Base-by-base conservation (phyloP, 2,113 vertebrate genomes). In the Bagarius yarrelli region DNA sequence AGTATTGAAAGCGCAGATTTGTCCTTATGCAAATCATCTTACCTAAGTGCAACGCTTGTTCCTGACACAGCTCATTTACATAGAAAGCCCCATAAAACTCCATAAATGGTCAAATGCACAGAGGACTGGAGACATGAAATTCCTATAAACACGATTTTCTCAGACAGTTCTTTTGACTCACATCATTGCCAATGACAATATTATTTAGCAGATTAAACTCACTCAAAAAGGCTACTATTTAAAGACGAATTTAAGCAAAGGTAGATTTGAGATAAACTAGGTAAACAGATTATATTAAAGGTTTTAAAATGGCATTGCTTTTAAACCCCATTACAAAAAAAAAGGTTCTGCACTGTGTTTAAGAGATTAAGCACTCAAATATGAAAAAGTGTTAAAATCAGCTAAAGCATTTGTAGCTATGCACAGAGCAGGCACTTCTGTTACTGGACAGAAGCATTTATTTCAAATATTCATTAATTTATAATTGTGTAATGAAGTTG, bases 41-140 rank as follows among this genome's bases (percentile, higher is more conserved):
- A 25, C 25, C 25, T 47, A n/a, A 50, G 40, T 27, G 40, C 21
- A 47, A 25, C 1, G 14, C 40, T 50, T 27, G 23, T 50, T 70
- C 67, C 14, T 6, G 67, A 70, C 40, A 70, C 67, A 71, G 67
- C 67, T 71, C 44, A 71, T 71, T 71, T 50, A 50, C 14, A 70
- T 70, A 50, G 67, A 4, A 15, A 71, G 25, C 44, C 44, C n/a
- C 25, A 27, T 3, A 52, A 52, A 50, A 18, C 44, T 50, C 67
- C 67, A 71, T 52, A 71, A 27, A 71, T 50, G 67, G 67, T 71
- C 27, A 71, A 71, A 15, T 71, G 8, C 44, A 52, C n/a, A 70
- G n/a, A 70, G 15, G 3, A 6, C n/a, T 70, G 23, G 23, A 47
- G 47, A 47, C 67, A 70, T 25, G 15, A 27, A 25, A 25, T 70